Percentiles rank a stretch among this genome's conserved stretches.
Conservation (phyloP, 1,140 invertebrate species). For the Proctacanthus coquilletti region DNA sequence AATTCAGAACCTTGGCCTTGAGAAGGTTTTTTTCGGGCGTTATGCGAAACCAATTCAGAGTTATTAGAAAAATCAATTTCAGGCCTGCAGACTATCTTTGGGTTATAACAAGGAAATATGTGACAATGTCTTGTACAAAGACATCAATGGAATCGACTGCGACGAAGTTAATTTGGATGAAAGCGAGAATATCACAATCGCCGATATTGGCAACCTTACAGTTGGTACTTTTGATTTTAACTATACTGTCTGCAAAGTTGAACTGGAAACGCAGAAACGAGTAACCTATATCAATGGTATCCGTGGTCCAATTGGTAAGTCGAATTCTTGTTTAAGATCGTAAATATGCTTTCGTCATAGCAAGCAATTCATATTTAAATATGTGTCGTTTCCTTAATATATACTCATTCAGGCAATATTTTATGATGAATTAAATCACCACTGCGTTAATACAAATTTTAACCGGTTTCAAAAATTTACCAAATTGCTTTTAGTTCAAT, state of each 20-base stretch:
- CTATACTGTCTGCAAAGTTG: conserved; percentile 25
- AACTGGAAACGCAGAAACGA: conserved; percentile 38
- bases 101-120: conserved; percentile 39
- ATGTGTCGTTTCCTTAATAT: too few relatives aligned
- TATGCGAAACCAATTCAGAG: not conserved
- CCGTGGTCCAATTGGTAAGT: conserved; percentile 23
- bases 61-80: conserved; percentile 1
- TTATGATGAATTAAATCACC: too few relatives aligned
- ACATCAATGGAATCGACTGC: conserved; percentile 21
- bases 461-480: too few relatives aligned
- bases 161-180: conserved; percentile 21
- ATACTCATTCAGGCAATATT: too few relatives aligned
- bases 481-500: too few relatives aligned
- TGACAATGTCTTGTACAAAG: conserved; percentile 34
- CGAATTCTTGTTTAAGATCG: not conserved
- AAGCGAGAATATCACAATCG: conserved; percentile 29
- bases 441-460: too few relatives aligned
- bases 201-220: conserved; percentile 8
- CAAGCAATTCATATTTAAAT: too few relatives aligned
- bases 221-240: conserved; percentile 15
- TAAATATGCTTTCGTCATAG: too few relatives aligned
- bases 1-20: conserved; percentile 35
- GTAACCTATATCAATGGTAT: conserved; percentile 38
- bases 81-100: conserved; percentile 46
- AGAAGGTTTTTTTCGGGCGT: conserved; percentile 24